Base-by-base conservation (phyloP, 2,113 vertebrate genomes). In the Hypocryptadius cinnamomeus region DNA sequence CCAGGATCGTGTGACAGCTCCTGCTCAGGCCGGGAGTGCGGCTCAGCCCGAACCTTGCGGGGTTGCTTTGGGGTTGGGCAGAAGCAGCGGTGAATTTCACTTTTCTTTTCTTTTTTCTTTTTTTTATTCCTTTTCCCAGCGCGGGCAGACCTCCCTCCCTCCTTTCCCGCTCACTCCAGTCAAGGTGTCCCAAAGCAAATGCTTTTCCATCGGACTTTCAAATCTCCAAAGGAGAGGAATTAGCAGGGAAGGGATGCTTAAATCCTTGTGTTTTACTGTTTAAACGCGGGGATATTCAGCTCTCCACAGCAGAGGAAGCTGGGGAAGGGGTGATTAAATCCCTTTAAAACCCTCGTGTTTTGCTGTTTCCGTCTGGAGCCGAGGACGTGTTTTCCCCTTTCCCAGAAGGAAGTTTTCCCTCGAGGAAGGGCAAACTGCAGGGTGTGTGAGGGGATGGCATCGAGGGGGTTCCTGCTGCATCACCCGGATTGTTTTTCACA, bases 1-100 rank as follows among this genome's bases (percentile, higher is more conserved):
- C 87, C 94, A 91, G 87, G 90, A 84, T 51, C 53, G 81, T 89
- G 48, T 93, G 87, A 87, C 94, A 94, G 83, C 93, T 92, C 33
- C 0, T 69, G 40, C 45, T 0, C 92, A 84, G 89, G 86, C 76
- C 60, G 25, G 42, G 86, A 89, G 60, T 5, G 44, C 47, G n/a
- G 42, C 66, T 65, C 66, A 81, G 61, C 9, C 37, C 30, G 7
- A 51, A 61, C 82, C 94, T 94, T 20, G 47, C n/a, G 12, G 57
- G 65, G 73, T 31, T 23, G 40, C 25, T 30, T 71, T 63, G 50
- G 20, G 30, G 7, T 2, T 10, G 51, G 73, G 81, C 39, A 50
- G 47, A 54, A 92, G 4, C 28, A 14, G 15, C 14, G 18, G 9
- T 4, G 33, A 10, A 21, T 73, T 61, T n/a, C 12, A 5, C 27